phyloP scores from a whole-genome alignment of 2,797 vertebrate species.

The Stomatorhinus walkeri region DNA sequence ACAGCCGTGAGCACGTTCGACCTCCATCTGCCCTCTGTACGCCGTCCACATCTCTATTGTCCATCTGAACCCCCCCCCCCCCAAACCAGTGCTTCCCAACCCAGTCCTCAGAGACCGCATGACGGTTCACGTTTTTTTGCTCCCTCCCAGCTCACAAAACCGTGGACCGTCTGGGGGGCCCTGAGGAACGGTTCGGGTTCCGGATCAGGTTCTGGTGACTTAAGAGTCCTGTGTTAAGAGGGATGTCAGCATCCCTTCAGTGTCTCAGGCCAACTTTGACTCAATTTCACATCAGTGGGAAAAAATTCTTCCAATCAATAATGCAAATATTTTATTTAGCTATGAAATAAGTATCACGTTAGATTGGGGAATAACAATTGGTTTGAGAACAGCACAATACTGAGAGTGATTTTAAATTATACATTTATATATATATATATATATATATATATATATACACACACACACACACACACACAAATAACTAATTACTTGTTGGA shows the following conservation, averaged over 20 bases:
- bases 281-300: not conserved
- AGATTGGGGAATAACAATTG: not conserved
- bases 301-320: not conserved
- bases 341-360: not conserved
- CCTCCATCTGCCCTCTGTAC: not conserved
- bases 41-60: no score
- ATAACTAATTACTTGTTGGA: not conserved
- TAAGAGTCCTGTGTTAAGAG: not conserved
- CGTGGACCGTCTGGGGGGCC: not conserved
- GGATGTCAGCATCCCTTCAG: not conserved
- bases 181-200: not conserved
- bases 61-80: not conserved
- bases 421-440: no score
- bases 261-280: not conserved
- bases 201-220: not conserved
- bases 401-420: not conserved
- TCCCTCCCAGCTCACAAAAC: not conserved
- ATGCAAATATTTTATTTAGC: not conserved
- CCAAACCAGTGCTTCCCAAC: not conserved
- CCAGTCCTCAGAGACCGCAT: not conserved
- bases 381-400: not conserved
- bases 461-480: no score
- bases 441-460: no score
- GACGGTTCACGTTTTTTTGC: not conserved
- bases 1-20: slow-evolving; percentile 61